Conservation (phyloP, 2,113 vertebrate species). For the Zapus hudsonius region DNA sequence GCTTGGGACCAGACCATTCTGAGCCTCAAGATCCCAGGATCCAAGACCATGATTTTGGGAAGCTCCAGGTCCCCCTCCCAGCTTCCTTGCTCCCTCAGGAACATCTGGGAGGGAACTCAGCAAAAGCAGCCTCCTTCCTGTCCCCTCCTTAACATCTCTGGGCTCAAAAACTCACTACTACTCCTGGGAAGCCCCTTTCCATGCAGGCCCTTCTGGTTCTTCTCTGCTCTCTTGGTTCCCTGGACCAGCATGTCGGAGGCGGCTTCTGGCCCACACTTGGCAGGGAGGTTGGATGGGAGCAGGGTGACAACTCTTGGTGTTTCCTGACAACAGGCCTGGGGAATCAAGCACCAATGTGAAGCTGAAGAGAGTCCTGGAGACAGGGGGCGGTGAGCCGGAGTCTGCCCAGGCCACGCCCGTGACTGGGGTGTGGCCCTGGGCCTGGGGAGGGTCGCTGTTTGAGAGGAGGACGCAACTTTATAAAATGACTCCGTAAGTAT, state of each 20-base stretch:
- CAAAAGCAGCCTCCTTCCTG: background rate
- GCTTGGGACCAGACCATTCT: background rate
- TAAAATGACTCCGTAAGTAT: constrained; percentile 83
- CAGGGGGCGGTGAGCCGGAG: constrained; percentile 74
- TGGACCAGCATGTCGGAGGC: background rate
- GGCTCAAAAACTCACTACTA: background rate
- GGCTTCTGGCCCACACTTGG: background rate
- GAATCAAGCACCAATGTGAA: constrained; percentile 78
- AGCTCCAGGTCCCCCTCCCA: background rate
- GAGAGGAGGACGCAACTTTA: constrained; percentile 80
- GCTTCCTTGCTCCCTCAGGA: background rate
- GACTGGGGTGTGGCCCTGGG: constrained; percentile 72
- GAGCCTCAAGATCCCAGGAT: background rate
- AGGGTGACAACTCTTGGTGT: constrained; percentile 75
- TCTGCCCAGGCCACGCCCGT: constrained; percentile 71
- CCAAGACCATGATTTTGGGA: background rate
- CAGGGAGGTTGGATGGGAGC: constrained; percentile 46
- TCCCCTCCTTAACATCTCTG: background rate
- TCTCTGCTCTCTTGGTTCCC: background rate
- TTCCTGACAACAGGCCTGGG: constrained; percentile 82
- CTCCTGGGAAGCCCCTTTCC: background rate
- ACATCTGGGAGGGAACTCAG: background rate
- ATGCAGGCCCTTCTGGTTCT: background rate
- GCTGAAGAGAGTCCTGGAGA: constrained; percentile 80
- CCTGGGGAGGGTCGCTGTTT: constrained; percentile 83